phyloP scores from a whole-genome alignment of 2,797 vertebrate species.

The Syngnathus acus region DNA sequence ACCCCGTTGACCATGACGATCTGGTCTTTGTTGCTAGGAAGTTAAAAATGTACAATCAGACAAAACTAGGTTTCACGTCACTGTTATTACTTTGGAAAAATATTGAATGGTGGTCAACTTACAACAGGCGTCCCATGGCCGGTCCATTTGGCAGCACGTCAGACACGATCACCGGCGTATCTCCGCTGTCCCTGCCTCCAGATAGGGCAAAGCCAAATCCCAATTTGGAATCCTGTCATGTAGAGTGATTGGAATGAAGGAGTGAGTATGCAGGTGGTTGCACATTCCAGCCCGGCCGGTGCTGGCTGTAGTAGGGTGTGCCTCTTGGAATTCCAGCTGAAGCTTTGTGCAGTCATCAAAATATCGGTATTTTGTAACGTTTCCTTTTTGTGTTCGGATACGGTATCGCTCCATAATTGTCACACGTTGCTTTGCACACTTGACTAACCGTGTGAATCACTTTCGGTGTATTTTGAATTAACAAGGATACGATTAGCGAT shows the following conservation, averaged over 20 bases:
- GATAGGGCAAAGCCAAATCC: constrained; percentile 95
- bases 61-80: not conserved
- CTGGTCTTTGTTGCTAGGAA: constrained; percentile 79
- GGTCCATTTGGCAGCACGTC: constrained; percentile 86
- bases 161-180: constrained; percentile 78
- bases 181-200: constrained; percentile 78
- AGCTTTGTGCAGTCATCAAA: constrained; percentile 19
- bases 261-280: constrained; percentile 3
- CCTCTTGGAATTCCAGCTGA: constrained; percentile 46
- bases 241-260: not conserved
- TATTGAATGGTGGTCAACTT: constrained; percentile 48
- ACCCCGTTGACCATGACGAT: constrained; percentile 94
- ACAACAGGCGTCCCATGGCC: constrained; percentile 83
- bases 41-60: not conserved
- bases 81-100: not conserved
- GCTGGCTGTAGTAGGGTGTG: constrained; percentile 56
- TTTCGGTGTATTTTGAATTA: not conserved
- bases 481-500: not conserved
- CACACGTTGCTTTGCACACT: not conserved
- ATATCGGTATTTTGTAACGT: not conserved
- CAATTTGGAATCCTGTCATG: constrained; percentile 76
- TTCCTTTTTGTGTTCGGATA: not conserved
- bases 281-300: constrained; percentile 45
- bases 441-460: not conserved
- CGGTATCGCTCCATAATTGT: not conserved